Evolutionary conservation across 2,797 vertebrate species (phyloP), one percentile per base, ranked within the genome.

Genomic region (Dipus sagitta): DNA sequence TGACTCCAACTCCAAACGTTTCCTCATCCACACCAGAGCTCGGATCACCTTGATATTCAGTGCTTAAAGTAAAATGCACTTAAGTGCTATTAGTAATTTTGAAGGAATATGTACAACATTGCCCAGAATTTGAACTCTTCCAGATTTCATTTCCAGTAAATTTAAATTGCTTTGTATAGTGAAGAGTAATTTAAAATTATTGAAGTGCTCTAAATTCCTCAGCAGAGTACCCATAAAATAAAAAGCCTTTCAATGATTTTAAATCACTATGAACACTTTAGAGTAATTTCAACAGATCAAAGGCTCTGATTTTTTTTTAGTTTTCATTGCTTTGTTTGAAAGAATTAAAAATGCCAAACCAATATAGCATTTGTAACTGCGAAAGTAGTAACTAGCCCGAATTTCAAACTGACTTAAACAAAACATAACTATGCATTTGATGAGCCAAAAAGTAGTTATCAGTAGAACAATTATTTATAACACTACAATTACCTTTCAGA

Each of bases 111-210:
- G 72, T 96, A 91, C 87, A 97, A 84, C 91, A 86, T 96, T 98
- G 96, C 88, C 96, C 96, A 97, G 97, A 97, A 96, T 94, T 84
- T 93, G 95, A 96, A 96, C 70, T n/a, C 94, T 97, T 97, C 96
- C 90, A 98, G 95, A 98, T 98, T 98, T 97, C 54, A n/a, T 92
- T 98, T 97, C 91, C 97, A 98, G 97, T 98, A 98, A 97, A 97
- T 97, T 97, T 97, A 96, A 97, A 98, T 98, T 97, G 96, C 95
- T 97, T 97, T 97, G 92, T 98, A 93, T 94, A 97, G 90, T 94
- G 92, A 76, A 96, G 95, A 97, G 89, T 84, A 23, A 96, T 98
- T 97, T 97, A 95, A 97, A 98, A 98, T 97, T 97, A 98, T 97
- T 97, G 76, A 94, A 97, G 93, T 97, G 78, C 95, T 98, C 95